Evolutionary conservation across 92 coral and sea anemone species (phyloP).

Genomic region (Scolanthus callimorphus): DNA sequence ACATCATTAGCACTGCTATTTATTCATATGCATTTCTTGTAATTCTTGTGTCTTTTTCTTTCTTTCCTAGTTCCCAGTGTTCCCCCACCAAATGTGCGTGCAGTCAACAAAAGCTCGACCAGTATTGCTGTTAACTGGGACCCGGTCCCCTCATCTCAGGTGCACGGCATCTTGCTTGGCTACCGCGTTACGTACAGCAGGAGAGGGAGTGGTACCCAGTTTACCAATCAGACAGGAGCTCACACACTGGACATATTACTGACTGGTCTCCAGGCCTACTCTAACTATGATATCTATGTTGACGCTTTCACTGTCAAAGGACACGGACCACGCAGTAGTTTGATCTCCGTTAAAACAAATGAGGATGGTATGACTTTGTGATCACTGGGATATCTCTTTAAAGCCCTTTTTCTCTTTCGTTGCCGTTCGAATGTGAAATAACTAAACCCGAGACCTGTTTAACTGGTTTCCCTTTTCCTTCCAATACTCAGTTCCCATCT

Average conservation of each 20-base stretch:
- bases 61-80: slow-evolving; percentile 20
- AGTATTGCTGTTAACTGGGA: slow-evolving; percentile 14
- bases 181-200: slow-evolving; percentile 3
- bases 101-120: background rate
- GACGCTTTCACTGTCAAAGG: slow-evolving; percentile 1
- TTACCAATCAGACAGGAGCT: background rate
- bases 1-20: no score
- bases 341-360: background rate
- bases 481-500: no score
- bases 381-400: no score
- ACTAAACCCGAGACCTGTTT: no score
- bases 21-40: no score
- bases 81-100: slow-evolving; percentile 20
- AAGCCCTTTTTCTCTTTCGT: no score
- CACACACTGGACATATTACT: background rate
- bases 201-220: background rate
- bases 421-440: no score
- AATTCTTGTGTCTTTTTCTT: no score
- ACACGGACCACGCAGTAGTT: background rate
- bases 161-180: background rate
- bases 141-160: slow-evolving; percentile 5
- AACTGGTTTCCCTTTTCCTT: no score
- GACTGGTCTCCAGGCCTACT: background rate
- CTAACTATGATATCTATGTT: background rate
- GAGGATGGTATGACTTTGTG: slow-evolving; percentile 3